Percentiles rank a stretch among this genome's conserved stretches.
phyloP scores from a whole-genome alignment of 2,888 invertebrate species.

The Iselma pallidipennis region DNA sequence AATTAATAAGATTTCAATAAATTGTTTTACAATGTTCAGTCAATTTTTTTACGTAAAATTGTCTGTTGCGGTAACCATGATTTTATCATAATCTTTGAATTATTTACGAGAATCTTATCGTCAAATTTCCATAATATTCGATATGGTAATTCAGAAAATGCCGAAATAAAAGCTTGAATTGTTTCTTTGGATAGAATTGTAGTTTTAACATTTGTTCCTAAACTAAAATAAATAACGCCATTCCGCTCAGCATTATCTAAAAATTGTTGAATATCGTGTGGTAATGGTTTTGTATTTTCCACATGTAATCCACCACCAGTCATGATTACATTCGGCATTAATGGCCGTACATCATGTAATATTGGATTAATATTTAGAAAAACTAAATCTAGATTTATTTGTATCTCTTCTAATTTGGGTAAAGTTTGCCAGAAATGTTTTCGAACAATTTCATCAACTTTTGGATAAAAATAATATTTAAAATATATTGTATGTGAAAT shows the following conservation, averaged over 20 bases:
- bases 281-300: conserved; percentile 22
- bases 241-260: conserved; percentile 20
- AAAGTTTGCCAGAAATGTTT: conserved; percentile 33
- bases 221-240: conserved; percentile 27
- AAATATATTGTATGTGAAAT: conserved; percentile 5
- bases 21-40: too few relatives aligned
- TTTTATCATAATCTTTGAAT: too few relatives aligned
- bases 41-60: too few relatives aligned
- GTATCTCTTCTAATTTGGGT: conserved; percentile 31
- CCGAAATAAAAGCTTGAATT: conserved; percentile 9
- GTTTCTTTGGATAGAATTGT: conserved; percentile 6
- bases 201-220: conserved; percentile 27
- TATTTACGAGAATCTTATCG: conserved; percentile 3
- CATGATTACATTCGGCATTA: conserved; percentile 52
- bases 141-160: conserved; percentile 22
- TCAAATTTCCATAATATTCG: conserved; percentile 28
- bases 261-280: conserved; percentile 19
- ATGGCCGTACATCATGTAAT: conserved; percentile 50
- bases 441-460: conserved; percentile 20
- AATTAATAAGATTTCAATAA: background rate
- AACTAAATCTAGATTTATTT: conserved; percentile 48
- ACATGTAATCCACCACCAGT: conserved; percentile 56
- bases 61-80: too few relatives aligned
- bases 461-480: conserved; percentile 14
- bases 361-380: conserved; percentile 54